phyloP scores from a whole-genome alignment of 2,113 vertebrate genomes.

The Hemicordylus capensis region DNA sequence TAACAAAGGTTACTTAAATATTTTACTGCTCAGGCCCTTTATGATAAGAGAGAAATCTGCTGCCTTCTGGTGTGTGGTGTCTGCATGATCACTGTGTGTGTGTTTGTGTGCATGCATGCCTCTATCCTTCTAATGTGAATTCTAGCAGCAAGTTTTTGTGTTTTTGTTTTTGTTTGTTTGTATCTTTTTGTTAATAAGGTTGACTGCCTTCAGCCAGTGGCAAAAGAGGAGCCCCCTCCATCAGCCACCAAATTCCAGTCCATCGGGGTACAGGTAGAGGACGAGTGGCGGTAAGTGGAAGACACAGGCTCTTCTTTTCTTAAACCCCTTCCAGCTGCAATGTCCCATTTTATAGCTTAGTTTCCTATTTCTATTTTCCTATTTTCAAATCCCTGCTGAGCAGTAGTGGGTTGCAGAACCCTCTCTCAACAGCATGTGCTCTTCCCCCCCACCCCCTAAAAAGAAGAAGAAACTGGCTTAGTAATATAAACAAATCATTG shows the following conservation, averaged over 20 bases:
- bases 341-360: constrained; percentile 22
- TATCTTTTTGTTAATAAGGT: constrained; percentile 85
- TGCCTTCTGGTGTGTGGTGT: constrained; percentile 48
- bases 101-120: constrained; percentile 52
- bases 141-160: constrained; percentile 78
- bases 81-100: constrained; percentile 60
- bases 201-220: constrained; percentile 96
- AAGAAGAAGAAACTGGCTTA: neutral
- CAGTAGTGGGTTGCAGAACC: constrained; percentile 38
- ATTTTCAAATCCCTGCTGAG: constrained; percentile 31
- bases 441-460: neutral
- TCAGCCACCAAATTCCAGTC: constrained; percentile 96
- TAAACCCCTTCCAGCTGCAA: constrained; percentile 28
- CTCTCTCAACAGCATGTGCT: constrained; percentile 47
- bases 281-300: constrained; percentile 98
- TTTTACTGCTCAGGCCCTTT: neutral
- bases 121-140: constrained; percentile 65
- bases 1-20: neutral
- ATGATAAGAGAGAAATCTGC: neutral
- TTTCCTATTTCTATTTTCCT: neutral
- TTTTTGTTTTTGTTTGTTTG: constrained; percentile 78
- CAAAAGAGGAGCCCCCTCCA: constrained; percentile 90
- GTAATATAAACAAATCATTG: constrained; percentile 50
- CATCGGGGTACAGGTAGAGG: constrained; percentile 98
- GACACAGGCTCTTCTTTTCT: constrained; percentile 51